Evolutionary conservation across 2,888 invertebrate species (phyloP).

Genomic region (Bombylius discolor): DNA sequence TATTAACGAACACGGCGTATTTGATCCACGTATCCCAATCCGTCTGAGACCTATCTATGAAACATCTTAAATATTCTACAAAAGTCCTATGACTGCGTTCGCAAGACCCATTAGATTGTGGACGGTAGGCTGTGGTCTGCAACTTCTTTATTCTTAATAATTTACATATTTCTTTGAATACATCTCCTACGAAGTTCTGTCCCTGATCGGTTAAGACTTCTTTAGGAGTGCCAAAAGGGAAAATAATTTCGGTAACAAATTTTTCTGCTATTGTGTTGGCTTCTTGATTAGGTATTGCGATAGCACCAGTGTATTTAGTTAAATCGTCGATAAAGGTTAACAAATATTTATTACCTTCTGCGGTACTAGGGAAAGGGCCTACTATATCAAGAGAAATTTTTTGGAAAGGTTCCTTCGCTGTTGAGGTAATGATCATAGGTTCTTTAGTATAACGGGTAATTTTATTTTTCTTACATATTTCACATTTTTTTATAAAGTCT

Average conservation of each 20-base stretch:
- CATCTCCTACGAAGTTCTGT: background rate
- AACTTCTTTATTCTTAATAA: background rate
- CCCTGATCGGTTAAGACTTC: background rate
- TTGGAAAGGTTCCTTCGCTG: conserved; percentile 16
- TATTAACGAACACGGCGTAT: background rate
- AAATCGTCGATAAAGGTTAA: conserved; percentile 19
- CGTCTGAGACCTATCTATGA: too few relatives aligned
- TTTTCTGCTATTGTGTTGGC: conserved; percentile 23
- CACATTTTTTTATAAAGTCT: conserved; percentile 20
- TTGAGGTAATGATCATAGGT: background rate
- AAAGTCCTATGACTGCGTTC: background rate
- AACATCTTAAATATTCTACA: background rate
- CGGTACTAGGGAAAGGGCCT: conserved; percentile 18
- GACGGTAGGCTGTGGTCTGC: background rate
- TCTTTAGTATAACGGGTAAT: conserved; percentile 14
- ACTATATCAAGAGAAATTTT: conserved; percentile 22
- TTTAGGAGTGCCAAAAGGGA: background rate
- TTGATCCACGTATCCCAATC: background rate
- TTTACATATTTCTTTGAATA: background rate
- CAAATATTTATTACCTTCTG: conserved; percentile 18
- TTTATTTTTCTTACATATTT: conserved; percentile 13
- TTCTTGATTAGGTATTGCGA: conserved; percentile 20
- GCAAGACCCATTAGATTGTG: conserved; percentile 1
- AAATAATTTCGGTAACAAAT: background rate
- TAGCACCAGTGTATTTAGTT: conserved; percentile 20